phyloP scores from a whole-genome alignment of 2,797 vertebrate genomes.

The Steatocranus sp. region DNA sequence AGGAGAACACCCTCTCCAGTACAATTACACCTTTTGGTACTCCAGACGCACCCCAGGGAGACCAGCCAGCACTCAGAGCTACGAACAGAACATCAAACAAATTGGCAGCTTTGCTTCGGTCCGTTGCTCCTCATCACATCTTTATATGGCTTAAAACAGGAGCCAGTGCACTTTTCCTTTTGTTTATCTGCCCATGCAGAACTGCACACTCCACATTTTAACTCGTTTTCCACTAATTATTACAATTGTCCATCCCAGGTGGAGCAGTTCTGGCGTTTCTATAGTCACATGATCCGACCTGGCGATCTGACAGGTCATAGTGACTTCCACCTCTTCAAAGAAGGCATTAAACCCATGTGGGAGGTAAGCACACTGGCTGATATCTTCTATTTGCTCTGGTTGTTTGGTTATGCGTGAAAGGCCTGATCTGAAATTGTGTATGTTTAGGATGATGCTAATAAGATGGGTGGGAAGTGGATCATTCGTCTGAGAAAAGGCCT shows the following conservation, averaged over 20 bases:
- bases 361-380: constrained; percentile 63
- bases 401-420: neutral
- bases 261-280: constrained; percentile 87
- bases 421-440: neutral
- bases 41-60: constrained; percentile 83
- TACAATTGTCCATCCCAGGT: constrained; percentile 49
- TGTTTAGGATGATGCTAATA: constrained; percentile 83
- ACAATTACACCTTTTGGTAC: constrained; percentile 87
- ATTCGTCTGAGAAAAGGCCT: constrained; percentile 90
- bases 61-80: constrained; percentile 83
- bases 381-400: neutral
- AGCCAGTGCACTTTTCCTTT: neutral
- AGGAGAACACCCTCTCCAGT: constrained; percentile 84
- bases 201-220: neutral
- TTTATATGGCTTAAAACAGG: neutral
- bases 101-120: constrained; percentile 85
- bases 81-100: constrained; percentile 86
- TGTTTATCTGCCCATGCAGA: neutral
- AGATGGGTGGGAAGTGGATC: constrained; percentile 86
- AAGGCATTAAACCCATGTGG: constrained; percentile 88
- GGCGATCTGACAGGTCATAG: constrained; percentile 85
- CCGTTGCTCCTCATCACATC: neutral
- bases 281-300: constrained; percentile 86
- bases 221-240: neutral
- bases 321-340: constrained; percentile 86